phyloP scores from a whole-genome alignment of 2,888 invertebrate genomes.

The Enoplolaimus lenunculus region DNA sequence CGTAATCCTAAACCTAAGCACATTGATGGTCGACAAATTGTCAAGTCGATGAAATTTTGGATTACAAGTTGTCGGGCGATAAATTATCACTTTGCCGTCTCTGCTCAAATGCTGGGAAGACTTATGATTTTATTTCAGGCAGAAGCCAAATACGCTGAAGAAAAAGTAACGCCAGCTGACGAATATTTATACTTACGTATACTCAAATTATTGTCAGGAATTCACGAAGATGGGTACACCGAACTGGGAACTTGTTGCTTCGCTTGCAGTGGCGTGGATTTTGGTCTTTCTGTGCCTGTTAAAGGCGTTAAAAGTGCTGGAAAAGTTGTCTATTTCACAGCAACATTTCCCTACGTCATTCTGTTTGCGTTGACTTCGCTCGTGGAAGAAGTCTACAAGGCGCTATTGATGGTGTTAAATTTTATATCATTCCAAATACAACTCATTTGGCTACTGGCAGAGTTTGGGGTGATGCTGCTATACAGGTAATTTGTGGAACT shows the following conservation, averaged over 20 bases:
- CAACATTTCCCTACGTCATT: conserved; percentile 14
- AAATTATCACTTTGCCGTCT: no score
- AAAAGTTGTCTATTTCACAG: no score
- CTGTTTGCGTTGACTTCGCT: neutral
- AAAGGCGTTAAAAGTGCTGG: no score
- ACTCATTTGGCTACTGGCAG: conserved; percentile 10
- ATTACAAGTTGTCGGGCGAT: no score
- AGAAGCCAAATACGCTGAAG: no score
- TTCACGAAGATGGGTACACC: conserved; percentile 8
- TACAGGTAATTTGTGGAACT: no score
- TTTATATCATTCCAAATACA: conserved; percentile 18
- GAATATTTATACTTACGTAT: conserved; percentile 6
- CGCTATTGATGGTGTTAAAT: conserved; percentile 19
- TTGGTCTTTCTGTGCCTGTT: conserved; percentile 18
- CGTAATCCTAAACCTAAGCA: no score
- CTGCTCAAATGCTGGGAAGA: no score
- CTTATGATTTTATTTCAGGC: no score
- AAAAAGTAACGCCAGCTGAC: conserved; percentile 11
- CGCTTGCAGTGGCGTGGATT: conserved; percentile 16
- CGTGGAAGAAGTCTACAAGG: conserved; percentile 18
- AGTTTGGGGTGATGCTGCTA: conserved; percentile 20
- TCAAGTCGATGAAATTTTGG: no score
- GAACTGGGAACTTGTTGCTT: conserved; percentile 12
- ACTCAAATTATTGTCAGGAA: neutral
- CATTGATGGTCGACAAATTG: no score